phyloP scores from a whole-genome alignment of 2,888 invertebrate species.

The Tipula lateralis region DNA sequence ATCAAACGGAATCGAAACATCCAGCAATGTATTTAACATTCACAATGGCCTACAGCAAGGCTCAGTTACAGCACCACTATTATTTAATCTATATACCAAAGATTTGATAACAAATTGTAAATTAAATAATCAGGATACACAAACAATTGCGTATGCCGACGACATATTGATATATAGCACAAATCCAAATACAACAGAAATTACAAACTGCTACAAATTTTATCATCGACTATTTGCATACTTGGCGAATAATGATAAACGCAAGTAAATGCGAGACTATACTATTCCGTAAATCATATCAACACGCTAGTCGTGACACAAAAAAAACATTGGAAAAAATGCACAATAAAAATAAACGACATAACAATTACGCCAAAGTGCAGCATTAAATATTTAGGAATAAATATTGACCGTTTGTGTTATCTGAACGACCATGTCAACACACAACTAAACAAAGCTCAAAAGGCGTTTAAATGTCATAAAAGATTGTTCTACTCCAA shows the following conservation, averaged over 20 bases:
- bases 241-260: slow-evolving; percentile 27
- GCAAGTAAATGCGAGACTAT: slow-evolving; percentile 29
- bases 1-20: too few relatives aligned
- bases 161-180: too few relatives aligned
- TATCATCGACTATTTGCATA: too few relatives aligned
- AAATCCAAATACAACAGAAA: too few relatives aligned
- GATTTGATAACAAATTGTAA: too few relatives aligned
- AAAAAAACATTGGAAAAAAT: not conserved
- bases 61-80: too few relatives aligned
- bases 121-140: too few relatives aligned
- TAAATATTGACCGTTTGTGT: not conserved
- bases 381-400: not conserved
- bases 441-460: not conserved
- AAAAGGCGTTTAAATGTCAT: not conserved
- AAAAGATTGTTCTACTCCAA: not conserved
- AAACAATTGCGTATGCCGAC: too few relatives aligned
- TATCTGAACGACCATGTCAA: not conserved
- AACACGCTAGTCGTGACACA: not conserved
- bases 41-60: too few relatives aligned
- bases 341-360: not conserved
- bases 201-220: too few relatives aligned
- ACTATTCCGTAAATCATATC: not conserved
- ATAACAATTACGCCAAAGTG: not conserved
- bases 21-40: too few relatives aligned
- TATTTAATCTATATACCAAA: too few relatives aligned